phyloP scores from a whole-genome alignment of 2,113 vertebrate genomes.

The Mellivora capensis region DNA sequence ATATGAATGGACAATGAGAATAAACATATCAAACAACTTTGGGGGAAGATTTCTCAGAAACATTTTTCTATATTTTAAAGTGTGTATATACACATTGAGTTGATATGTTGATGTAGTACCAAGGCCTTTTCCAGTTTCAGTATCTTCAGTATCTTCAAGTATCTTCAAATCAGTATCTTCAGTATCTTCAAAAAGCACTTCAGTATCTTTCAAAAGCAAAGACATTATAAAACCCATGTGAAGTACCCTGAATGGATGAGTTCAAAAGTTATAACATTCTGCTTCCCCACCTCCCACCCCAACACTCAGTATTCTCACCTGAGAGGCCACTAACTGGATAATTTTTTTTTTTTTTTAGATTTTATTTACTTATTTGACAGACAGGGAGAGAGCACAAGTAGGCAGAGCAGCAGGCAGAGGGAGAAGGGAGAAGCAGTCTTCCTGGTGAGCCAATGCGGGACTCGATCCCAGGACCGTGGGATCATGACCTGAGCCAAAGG shows the following conservation, averaged over 20 bases:
- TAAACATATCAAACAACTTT: neutral
- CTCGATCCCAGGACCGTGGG: neutral
- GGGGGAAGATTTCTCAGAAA: neutral
- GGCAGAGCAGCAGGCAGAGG: neutral
- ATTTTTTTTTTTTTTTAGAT: neutral
- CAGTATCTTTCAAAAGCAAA: no score
- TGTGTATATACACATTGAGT: neutral
- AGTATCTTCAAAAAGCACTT: no score
- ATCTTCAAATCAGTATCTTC: no score
- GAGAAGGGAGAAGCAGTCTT: no score
- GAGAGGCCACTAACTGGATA: neutral
- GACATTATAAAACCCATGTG: neutral
- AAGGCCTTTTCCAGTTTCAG: neutral
- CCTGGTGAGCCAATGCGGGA: fast-evolving
- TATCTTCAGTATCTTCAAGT: no score
- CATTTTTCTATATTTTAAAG: neutral
- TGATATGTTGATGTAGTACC: neutral
- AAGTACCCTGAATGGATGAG: neutral
- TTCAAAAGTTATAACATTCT: neutral
- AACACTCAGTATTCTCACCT: neutral
- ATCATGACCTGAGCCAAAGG: neutral
- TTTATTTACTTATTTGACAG: neutral
- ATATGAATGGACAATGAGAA: neutral
- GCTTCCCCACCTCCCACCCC: neutral
- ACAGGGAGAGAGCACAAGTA: neutral